Base-by-base conservation (phyloP, 1,140 invertebrate species). In the Ctenoplectra terminalis region DNA sequence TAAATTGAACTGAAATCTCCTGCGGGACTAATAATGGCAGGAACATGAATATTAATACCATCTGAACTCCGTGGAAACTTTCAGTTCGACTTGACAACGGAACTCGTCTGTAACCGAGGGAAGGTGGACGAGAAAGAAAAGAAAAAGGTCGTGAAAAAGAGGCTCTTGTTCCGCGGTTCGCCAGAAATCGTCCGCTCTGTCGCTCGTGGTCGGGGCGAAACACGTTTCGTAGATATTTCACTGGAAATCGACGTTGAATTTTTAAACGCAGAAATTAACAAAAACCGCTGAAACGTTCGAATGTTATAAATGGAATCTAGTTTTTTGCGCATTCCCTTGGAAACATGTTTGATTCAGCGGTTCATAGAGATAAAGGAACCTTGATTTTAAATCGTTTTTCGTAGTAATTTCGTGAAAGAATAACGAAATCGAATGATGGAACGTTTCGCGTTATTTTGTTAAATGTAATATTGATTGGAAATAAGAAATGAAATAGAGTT, bases 11-110 rank as follows among this genome's bases (percentile, higher is more conserved):
- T 56, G 70, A 56, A 81, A 81, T 81, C 70, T 29, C 70, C 56
- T 29, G 60, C 60, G 78, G 52, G 78, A 81, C 78, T 81, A 81
- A 81, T 81, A 81, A 81, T 56, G 58, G 37, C 31, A 46, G 58
- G 50, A 23, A 46, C 78, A 81, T 81, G 78, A 74, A 81, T 81
- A 81, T 81, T 81, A 81, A 81, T 81, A 64, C 37, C 70, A n/a
- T 29, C 43, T 43, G 58, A 46, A 54, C 70, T 26, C 48, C 7
- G 70, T 54, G 70, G 60, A 81, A 73, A 73, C 37, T 81, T 81
- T 46, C 60, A 56, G 70, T 56, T 54, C 58, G 78, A 54, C 58
- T 74, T 74, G 78, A 81, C 78, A 74, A 74, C 48, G 58, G 37
- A 9, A 20, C 7, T 26, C 50, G 70, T 64, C 71, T 66, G 70